Conservation (phyloP, 2,888 invertebrate genomes). For the Drosophila lutescens region DNA sequence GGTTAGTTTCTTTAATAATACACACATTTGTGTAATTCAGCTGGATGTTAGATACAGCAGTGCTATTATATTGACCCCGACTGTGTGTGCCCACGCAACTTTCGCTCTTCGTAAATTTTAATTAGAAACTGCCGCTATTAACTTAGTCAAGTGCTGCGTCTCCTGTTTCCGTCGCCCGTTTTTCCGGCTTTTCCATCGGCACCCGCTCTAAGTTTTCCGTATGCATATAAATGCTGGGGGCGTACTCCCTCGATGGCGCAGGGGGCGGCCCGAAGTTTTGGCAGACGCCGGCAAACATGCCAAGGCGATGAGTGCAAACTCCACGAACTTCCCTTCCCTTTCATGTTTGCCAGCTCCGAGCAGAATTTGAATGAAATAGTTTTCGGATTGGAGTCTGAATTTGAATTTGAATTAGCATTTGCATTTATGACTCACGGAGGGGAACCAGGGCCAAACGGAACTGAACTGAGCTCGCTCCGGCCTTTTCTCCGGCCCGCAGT, state of each 20-base stretch:
- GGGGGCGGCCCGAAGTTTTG: constrained; percentile 18
- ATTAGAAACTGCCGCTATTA: constrained; percentile 75
- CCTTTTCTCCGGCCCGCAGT: constrained; percentile 14
- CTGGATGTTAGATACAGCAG: constrained; percentile 43
- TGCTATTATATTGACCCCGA: constrained; percentile 5
- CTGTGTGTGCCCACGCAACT: constrained; percentile 25
- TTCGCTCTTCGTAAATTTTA: constrained; percentile 64
- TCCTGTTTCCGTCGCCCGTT: constrained; percentile 34
- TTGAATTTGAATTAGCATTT: constrained; percentile 60
- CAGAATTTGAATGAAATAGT: constrained; percentile 68
- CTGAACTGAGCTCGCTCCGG: constrained; percentile 12
- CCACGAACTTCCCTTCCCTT: constrained; percentile 8
- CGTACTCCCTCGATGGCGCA: background rate
- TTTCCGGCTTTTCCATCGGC: background rate
- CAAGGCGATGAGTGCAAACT: constrained; percentile 48
- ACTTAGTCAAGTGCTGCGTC: constrained; percentile 64
- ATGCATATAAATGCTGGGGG: constrained; percentile 67
- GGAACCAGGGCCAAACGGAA: constrained; percentile 31
- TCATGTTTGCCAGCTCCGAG: constrained; percentile 19
- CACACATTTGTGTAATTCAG: background rate
- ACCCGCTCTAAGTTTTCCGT: constrained; percentile 54
- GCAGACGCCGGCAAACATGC: constrained; percentile 55
- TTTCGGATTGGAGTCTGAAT: constrained; percentile 52
- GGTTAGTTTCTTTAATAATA: background rate
- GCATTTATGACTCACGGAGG: constrained; percentile 62